Base-by-base conservation (phyloP, 2,797 vertebrate species). In the Pseudotriccus pelzelni region DNA sequence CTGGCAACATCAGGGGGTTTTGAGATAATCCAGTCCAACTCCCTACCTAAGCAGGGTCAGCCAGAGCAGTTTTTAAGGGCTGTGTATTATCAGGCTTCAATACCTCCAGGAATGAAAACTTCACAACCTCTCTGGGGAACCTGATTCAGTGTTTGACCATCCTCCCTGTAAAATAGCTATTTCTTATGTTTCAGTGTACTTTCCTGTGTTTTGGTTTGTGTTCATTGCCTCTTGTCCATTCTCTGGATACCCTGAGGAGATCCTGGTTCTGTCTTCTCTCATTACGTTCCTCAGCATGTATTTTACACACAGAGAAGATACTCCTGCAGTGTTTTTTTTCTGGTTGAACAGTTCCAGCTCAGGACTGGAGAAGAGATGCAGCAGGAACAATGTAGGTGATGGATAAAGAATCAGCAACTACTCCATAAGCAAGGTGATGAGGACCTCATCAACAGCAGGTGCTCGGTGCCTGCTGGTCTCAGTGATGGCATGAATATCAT, bases 401-500 rank as follows among this genome's bases (percentile, higher is more conserved):
- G 46, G 56, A 18, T 41, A 46, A 76, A 89, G 44, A 56, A 17
- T 9, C n/a, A 73, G 18, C 2, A 10, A 43, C 56, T 34, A 3
- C 19, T 69, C 32, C n/a, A 27, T 1, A 0, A 14, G 24, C 70
- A 78, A 41, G 41, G 22, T 15, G 37, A n/a, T 7, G 32, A 82
- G 43, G 32, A 43, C 2, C n/a, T 43, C n/a, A 43, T 24, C 19
- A 24, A 69, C 27, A 62, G 37, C 23, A 66, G 28, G 32, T 67
- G 53, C 7, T 6, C 30, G 49, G 34, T 1, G 1, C 49, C 12
- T 41, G 12, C 37, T 64, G 3, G 16, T 52, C 6, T 72, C 27
- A 8, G 18, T 46, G 56, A 15, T 27, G 28, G 12, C 7, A 2
- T 2, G 9, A 74, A 41, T 6, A 22, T 11, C 2, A 3, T 7